Percentiles rank a stretch among this genome's conserved stretches.
These are phyloP conservation scores for Turnix velox DNA, from an alignment of 2,113 vertebrate species.

Conservation along the genomic window DNA sequence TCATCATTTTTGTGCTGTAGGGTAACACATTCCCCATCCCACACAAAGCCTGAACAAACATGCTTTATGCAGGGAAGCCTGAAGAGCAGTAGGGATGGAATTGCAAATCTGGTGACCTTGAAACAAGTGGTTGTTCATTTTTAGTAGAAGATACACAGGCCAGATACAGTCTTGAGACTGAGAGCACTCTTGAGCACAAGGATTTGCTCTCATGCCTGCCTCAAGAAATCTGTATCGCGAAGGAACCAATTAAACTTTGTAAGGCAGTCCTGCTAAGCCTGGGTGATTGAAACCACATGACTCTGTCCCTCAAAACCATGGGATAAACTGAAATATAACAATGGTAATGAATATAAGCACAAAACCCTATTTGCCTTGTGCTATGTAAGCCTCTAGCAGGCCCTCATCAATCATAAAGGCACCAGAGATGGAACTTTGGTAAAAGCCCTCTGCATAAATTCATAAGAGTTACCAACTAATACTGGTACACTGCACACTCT, in stretches of 20 bases:
- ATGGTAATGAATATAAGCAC: not conserved
- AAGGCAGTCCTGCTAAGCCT: not conserved
- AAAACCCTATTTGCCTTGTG: not conserved
- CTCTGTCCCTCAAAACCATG: not conserved
- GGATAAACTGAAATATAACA: not conserved
- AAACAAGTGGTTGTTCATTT: not conserved
- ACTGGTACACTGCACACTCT: not conserved
- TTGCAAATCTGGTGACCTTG: constrained; percentile 21
- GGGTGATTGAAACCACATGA: not conserved
- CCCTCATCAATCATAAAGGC: not conserved
- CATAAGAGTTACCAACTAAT: not conserved
- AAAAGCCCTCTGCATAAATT: not conserved
- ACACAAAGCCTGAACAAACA: constrained; percentile 53
- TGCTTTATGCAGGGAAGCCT: constrained; percentile 14
- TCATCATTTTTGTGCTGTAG: not conserved
- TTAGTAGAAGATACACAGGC: not conserved
- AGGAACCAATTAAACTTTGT: not conserved
- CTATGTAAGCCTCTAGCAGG: not conserved
- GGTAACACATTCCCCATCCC: constrained; percentile 33
- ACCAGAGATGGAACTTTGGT: not conserved
- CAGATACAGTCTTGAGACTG: not conserved
- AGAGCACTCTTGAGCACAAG: not conserved
- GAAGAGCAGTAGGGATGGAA: constrained; percentile 3
- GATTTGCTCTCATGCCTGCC: not conserved
- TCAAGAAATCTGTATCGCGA: not conserved